Percentiles rank a stretch among this genome's conserved stretches.
Conservation (phyloP, 2,113 vertebrate species). For the Stercorarius parasiticus region DNA sequence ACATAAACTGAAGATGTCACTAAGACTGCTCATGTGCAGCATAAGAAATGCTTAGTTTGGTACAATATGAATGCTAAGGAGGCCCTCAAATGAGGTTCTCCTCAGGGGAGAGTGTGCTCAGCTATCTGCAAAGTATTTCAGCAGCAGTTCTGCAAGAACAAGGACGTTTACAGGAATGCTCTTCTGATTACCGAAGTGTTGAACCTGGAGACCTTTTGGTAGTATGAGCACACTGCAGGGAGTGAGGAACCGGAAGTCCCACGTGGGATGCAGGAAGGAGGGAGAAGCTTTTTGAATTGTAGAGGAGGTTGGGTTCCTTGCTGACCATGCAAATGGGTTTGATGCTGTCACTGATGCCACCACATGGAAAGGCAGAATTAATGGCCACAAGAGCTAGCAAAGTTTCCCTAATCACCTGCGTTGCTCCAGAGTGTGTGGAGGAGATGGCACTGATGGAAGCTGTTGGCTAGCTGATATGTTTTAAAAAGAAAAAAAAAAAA, state of each 20-base stretch:
- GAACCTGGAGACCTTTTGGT: not conserved
- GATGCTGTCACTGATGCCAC: not conserved
- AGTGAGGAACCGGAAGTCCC: not conserved
- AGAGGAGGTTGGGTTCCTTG: not conserved
- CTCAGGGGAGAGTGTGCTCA: not conserved
- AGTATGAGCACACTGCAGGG: not conserved
- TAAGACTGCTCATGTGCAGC: not conserved
- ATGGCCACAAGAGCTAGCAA: not conserved
- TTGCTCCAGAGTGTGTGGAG: not conserved
- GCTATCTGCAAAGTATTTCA: not conserved
- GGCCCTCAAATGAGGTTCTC: not conserved
- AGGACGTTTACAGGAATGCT: not conserved
- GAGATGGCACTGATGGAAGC: not conserved
- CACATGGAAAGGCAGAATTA: not conserved
- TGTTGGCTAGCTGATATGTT: not conserved
- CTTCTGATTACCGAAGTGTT: not conserved
- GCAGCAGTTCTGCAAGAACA: not conserved
- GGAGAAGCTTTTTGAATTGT: not conserved
- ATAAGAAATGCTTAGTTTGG: not conserved
- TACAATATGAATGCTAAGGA: not conserved
- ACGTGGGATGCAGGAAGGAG: not conserved
- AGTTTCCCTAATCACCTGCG: not conserved
- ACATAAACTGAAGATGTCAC: not conserved
- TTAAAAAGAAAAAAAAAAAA: not conserved
- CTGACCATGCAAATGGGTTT: not conserved